Evolutionary conservation across 2,888 invertebrate genomes (phyloP).

Genomic region (Pseudococcus viburni): DNA sequence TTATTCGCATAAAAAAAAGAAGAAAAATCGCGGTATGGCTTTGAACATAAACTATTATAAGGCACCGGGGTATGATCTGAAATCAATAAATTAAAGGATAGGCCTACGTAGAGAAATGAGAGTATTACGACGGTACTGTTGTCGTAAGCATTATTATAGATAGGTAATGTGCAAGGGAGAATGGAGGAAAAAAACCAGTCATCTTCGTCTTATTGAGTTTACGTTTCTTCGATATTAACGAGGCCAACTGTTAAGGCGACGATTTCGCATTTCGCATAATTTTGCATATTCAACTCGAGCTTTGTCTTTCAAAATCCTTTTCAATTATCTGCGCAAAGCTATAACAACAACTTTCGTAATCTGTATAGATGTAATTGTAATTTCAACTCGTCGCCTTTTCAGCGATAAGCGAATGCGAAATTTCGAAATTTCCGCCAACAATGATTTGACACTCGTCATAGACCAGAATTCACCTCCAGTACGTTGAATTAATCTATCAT

Average conservation of each 20-base stretch:
- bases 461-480: conserved; percentile 1
- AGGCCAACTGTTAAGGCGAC: conserved; percentile 37
- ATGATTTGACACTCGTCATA: conserved; percentile 33
- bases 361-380: conserved; percentile 39
- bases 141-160: neutral
- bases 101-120: neutral
- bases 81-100: neutral
- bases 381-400: conserved; percentile 42
- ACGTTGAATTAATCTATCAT: conserved; percentile 23
- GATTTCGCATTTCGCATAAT: conserved; percentile 47
- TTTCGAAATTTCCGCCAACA: conserved; percentile 43
- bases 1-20: neutral
- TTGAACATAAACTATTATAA: neutral
- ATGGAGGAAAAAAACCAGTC: neutral
- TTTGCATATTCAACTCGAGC: conserved; percentile 40
- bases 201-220: conserved; percentile 7
- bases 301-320: conserved; percentile 49
- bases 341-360: conserved; percentile 49
- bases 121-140: neutral
- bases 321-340: conserved; percentile 33
- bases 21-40: neutral
- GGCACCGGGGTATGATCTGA: neutral
- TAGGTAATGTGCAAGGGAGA: neutral
- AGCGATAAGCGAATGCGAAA: conserved; percentile 16
- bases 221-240: conserved; percentile 38